Evolutionary conservation across 2,797 vertebrate genomes (phyloP).

Genomic region (Thaleichthys pacificus): DNA sequence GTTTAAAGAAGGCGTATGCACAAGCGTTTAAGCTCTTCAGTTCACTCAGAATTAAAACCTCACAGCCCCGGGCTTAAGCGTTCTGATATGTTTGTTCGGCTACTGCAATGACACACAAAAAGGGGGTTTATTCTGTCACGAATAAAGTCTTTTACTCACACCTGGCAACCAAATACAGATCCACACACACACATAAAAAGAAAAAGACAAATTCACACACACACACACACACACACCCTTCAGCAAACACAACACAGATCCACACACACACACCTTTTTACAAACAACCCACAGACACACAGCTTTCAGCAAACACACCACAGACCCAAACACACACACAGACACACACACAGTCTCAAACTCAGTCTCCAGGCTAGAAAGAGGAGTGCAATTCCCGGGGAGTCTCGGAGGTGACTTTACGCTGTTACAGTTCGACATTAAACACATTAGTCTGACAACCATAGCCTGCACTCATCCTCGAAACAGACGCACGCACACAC

Average conservation of each 20-base stretch:
- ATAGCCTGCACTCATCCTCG: slow-evolving; percentile 31
- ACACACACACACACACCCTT: not conserved
- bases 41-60: not conserved
- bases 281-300: not conserved
- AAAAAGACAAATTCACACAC: not conserved
- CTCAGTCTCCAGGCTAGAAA: not conserved
- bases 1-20: not conserved
- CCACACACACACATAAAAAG: not conserved
- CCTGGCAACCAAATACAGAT: not conserved
- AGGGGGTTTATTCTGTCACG: not conserved
- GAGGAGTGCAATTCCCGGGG: slow-evolving; percentile 36
- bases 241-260: not conserved
- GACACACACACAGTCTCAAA: not conserved
- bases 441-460: slow-evolving; percentile 42
- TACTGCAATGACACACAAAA: not conserved
- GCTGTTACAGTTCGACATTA: slow-evolving; percentile 30
- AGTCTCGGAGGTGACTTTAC: slow-evolving; percentile 32
- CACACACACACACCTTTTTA: slow-evolving; percentile 6
- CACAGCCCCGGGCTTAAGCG: too few species aligned
- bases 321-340: not conserved
- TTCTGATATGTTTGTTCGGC: not conserved
- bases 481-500: slow-evolving; percentile 11
- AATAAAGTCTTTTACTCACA: not conserved
- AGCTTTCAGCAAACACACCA: not conserved
- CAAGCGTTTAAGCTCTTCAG: not conserved